Evolutionary conservation across 2,113 vertebrate species (phyloP).

Genomic region (Peromyscus californicus): DNA sequence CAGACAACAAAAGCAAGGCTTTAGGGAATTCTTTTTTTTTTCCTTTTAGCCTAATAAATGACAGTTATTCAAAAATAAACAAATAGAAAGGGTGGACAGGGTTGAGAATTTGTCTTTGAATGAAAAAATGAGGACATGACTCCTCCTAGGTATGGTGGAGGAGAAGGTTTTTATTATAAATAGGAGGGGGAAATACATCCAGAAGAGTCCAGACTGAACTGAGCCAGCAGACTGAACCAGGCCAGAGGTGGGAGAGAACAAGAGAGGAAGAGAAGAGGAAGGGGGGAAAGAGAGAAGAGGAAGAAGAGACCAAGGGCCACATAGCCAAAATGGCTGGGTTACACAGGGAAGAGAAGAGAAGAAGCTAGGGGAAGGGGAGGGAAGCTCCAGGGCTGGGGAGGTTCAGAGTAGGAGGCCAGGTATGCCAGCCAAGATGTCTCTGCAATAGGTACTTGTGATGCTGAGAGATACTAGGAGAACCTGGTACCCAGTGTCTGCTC

Average conservation of each 20-base stretch:
- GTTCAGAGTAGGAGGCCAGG: neutral
- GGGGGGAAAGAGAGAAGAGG: too few relatives aligned
- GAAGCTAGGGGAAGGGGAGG: neutral
- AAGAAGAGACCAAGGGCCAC: neutral
- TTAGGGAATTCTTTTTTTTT: neutral
- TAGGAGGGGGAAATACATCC: neutral
- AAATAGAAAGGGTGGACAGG: neutral
- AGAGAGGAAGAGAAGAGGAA: neutral
- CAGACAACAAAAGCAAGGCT: neutral
- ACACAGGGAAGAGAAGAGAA: neutral
- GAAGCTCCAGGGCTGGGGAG: neutral
- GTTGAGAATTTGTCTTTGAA: neutral
- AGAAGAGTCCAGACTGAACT: neutral
- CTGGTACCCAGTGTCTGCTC: neutral
- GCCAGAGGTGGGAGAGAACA: too few relatives aligned
- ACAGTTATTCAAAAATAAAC: neutral
- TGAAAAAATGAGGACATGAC: neutral
- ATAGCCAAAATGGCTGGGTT: neutral
- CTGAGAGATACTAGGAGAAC: neutral
- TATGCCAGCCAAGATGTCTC: neutral
- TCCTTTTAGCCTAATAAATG: neutral
- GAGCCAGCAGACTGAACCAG: neutral
- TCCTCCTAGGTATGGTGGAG: neutral
- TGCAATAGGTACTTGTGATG: neutral
- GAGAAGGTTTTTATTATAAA: neutral